These are phyloP conservation scores for Cynocephalus volans DNA, from an alignment of 2,113 vertebrate species.

Conservation along the genomic window DNA sequence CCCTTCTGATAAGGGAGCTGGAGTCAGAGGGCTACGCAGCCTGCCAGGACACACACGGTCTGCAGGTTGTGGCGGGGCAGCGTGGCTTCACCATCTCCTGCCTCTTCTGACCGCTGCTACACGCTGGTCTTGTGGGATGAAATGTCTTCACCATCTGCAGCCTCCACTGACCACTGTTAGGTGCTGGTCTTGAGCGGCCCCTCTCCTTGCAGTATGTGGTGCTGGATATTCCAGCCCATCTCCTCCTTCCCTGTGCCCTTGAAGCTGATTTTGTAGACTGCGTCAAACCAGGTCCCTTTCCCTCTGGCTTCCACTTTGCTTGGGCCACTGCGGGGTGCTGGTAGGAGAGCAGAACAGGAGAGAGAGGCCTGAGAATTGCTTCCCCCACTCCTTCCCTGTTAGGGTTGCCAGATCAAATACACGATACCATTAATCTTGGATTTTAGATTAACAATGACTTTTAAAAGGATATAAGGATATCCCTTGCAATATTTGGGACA, in stretches of 20 bases:
- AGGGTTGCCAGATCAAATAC: not conserved
- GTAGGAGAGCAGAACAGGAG: not conserved
- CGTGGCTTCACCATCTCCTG: no score
- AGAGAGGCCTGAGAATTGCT: not conserved
- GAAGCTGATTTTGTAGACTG: not conserved
- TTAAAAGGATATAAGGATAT: no score
- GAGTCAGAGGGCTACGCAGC: not conserved
- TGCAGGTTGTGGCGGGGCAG: no score
- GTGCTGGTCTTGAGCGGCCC: not conserved
- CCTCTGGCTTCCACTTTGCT: not conserved
- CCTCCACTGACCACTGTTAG: rapidly evolving
- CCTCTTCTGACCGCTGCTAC: no score
- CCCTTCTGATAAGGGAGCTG: not conserved
- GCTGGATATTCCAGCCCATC: rapidly evolving
- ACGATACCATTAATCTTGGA: not conserved
- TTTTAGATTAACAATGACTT: not conserved
- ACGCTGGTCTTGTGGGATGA: not conserved
- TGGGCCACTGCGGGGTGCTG: not conserved
- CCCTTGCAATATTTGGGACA: no score
- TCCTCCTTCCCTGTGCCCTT: not conserved
- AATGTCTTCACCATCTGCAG: not conserved
- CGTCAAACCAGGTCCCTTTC: no score
- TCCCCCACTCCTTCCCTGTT: not conserved
- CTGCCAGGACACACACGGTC: not conserved
- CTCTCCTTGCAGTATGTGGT: not conserved